Evolutionary conservation across 64 coral and sea anemone species (phyloP).

Genomic region (Porites australiensis): DNA sequence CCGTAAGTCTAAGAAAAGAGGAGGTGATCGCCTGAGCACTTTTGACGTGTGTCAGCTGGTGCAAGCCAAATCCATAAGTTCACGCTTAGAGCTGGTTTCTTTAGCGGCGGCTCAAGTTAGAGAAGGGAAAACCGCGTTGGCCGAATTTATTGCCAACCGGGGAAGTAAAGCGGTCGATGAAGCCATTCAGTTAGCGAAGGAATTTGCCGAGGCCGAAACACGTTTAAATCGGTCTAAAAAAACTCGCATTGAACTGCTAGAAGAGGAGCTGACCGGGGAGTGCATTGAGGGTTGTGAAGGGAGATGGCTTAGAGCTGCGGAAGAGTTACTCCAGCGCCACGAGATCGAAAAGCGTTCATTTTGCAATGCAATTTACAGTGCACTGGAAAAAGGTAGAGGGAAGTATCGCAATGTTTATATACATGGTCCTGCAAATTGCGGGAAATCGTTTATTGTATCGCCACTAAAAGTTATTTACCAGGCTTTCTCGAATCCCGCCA

Average conservation of each 20-base stretch:
- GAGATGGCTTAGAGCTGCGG: constrained; percentile 2
- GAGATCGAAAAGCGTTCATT: background rate
- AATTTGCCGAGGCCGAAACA: constrained; percentile 19
- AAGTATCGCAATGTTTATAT: constrained; percentile 66
- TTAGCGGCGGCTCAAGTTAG: background rate
- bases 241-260: constrained; percentile 32
- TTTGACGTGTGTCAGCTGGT: no score
- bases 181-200: constrained; percentile 23
- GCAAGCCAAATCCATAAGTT: no score
- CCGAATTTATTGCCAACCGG: background rate
- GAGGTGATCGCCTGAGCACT: no score
- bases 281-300: constrained; percentile 33
- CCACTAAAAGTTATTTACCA: constrained; percentile 53
- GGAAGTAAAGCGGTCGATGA: constrained; percentile 52
- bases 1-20: no score
- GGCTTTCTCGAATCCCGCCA: constrained; percentile 69
- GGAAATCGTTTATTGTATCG: constrained; percentile 56
- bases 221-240: background rate
- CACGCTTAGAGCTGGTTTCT: background rate
- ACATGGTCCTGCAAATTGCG: constrained; percentile 40
- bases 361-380: constrained; percentile 42
- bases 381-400: constrained; percentile 6
- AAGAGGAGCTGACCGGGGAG: background rate
- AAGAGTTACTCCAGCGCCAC: background rate
- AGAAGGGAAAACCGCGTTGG: background rate